Evolutionary conservation across 2,888 invertebrate species (phyloP), one percentile per base, ranked within the genome.

Genomic region (Imbricaverruca yamaguchii): DNA sequence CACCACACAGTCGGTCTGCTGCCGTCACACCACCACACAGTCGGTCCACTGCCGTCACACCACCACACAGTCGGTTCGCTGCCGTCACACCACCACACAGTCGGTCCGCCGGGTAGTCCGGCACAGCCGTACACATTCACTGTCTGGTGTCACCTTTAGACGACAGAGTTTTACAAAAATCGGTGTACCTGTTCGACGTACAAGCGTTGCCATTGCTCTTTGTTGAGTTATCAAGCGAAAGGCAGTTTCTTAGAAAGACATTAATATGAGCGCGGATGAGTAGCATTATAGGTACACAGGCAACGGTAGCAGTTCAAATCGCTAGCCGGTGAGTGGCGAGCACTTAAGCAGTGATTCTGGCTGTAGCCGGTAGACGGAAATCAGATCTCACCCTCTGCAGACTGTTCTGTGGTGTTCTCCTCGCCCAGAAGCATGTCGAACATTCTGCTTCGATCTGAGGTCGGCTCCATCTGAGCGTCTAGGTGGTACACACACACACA

Each of bases 401-500:
- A 53, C 74, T 74, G 18, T 74, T 74, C 74, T 55, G 55, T 55
- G 74, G 4, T 74, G 53, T 21, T 53, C 53, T 53, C 74, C 55
- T 65, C 65, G n/a, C n/a, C 65, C 23, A 23, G 65, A 65, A 74
- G 55, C 74, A 74, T 55, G 15, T 74, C 55, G 74, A 74, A 74
- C 74, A 53, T 74, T 39, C 18, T 74, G 23, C 18, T 53, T 3
- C 74, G 74, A 7, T 39, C 53, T 6, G 74, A 74, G 21, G 10
- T 9, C 21, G 74, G 53, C 53, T 21, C 74, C 74, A 55, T 18
- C 55, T 11, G 74, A 11, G 74, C 53, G 53, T 74, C 74, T 74
- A 74, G 74, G 21, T 15, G 55, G 55, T 55, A 74, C 74, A 74
- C 74, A 55, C 74, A 74, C 53, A 55, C 55, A 74, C 74, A 74